Percentiles rank a stretch among this genome's conserved stretches.
phyloP scores from a whole-genome alignment of 2,888 invertebrate species.

The Drosophila ochracea region DNA sequence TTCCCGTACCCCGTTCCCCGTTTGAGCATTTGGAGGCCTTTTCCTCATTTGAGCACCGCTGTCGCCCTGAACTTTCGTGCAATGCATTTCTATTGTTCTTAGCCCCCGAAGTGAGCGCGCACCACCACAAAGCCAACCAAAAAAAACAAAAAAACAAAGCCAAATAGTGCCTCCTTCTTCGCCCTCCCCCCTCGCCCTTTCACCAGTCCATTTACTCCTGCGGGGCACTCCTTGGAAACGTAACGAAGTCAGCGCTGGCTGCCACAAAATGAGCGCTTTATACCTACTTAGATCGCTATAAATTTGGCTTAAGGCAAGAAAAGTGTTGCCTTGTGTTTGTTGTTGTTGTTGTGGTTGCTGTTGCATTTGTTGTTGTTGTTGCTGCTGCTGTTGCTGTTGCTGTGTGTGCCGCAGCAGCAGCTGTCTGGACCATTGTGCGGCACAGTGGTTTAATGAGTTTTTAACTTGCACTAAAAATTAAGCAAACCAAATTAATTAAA shows the following conservation, averaged over 20 bases:
- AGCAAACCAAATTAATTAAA: background rate
- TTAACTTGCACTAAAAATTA: background rate
- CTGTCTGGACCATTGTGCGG: slow-evolving; percentile 38
- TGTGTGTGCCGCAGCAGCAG: slow-evolving; percentile 41
- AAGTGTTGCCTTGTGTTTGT: slow-evolving; percentile 72
- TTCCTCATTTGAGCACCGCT: slow-evolving; percentile 36
- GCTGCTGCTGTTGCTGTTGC: slow-evolving; percentile 24
- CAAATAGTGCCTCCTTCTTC: background rate
- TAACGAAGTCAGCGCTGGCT: slow-evolving; percentile 73
- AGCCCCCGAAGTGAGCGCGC: slow-evolving; percentile 33
- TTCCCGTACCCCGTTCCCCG: background rate
- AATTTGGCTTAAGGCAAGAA: slow-evolving; percentile 81
- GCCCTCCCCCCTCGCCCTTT: background rate
- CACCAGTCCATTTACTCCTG: slow-evolving; percentile 54
- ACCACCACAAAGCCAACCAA: slow-evolving; percentile 9
- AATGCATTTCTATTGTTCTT: slow-evolving; percentile 76
- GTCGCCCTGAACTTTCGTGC: slow-evolving; percentile 58
- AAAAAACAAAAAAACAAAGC: slow-evolving; percentile 40
- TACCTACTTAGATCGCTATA: slow-evolving; percentile 81
- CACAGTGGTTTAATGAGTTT: slow-evolving; percentile 32
- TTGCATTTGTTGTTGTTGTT: slow-evolving; percentile 24
- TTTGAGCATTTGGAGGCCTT: slow-evolving; percentile 15
- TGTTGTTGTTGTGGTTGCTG: background rate
- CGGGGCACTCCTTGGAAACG: slow-evolving; percentile 77
- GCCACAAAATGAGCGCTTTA: slow-evolving; percentile 82